Conservation (phyloP, 1,140 invertebrate species). For the Cecropterus lyciades region DNA sequence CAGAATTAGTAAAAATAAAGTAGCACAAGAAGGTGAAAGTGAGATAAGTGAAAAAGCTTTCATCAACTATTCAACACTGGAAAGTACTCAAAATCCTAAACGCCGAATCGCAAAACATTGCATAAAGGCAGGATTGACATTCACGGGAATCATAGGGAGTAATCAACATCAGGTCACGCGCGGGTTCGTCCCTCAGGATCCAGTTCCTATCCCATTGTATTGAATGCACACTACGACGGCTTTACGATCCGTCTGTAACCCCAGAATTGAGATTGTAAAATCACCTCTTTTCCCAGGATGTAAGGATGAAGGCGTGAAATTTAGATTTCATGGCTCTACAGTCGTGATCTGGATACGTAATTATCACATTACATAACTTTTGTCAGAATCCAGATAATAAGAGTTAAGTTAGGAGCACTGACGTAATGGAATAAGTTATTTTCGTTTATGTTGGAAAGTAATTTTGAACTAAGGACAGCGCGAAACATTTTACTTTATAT, state of each 20-base stretch:
- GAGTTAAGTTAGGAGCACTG: background rate
- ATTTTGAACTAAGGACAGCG: background rate
- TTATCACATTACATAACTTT: constrained; percentile 24
- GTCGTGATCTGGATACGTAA: constrained; percentile 26
- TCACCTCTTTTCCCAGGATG: constrained; percentile 11
- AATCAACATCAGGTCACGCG: constrained; percentile 61
- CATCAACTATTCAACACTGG: too few relatives aligned
- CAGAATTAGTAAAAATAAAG: too few relatives aligned
- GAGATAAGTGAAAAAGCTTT: too few relatives aligned
- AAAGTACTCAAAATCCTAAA: too few relatives aligned
- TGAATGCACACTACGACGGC: constrained; percentile 30
- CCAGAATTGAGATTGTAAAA: constrained; percentile 15
- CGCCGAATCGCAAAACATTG: too few relatives aligned
- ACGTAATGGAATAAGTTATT: background rate
- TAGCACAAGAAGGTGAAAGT: too few relatives aligned
- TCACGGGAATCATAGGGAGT: constrained; percentile 49
- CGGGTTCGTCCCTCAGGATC: constrained; percentile 41
- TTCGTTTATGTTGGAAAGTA: background rate
- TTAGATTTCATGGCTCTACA: background rate
- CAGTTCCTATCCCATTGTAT: constrained; percentile 44
- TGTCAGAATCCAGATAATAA: constrained; percentile 12
- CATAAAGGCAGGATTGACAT: constrained; percentile 16
- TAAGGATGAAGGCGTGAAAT: constrained; percentile 17
- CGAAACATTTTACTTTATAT: background rate
- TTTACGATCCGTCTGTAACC: constrained; percentile 24